Percentiles rank a stretch among this genome's conserved stretches.
Evolutionary conservation across 2,797 vertebrate species (phyloP).

Genomic region (Myotis planiceps): DNA sequence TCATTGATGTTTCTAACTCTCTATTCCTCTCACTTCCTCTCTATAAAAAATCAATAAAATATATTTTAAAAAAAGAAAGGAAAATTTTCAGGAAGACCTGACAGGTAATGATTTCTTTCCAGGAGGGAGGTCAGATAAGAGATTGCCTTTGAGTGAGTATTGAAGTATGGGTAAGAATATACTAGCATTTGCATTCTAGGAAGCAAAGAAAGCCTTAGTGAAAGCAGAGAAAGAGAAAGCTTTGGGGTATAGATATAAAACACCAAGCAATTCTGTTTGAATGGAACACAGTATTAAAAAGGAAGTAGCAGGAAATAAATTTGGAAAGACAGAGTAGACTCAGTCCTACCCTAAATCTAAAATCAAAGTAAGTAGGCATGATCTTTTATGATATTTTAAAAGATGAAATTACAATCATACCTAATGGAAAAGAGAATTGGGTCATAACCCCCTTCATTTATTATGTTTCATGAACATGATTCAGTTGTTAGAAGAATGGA

Average conservation of each 20-base stretch:
- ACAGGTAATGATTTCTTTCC: not conserved
- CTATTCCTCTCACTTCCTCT: too few relatives aligned
- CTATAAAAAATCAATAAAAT: too few relatives aligned
- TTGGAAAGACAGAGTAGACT: not conserved
- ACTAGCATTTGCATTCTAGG: too few relatives aligned
- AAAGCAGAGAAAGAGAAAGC: not conserved
- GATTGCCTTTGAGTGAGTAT: not conserved
- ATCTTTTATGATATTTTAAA: conserved; percentile 3
- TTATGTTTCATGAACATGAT: conserved; percentile 12
- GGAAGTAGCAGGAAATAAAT: conserved; percentile 33
- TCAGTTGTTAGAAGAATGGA: not conserved
- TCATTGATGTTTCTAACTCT: too few relatives aligned
- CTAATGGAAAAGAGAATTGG: conserved; percentile 12
- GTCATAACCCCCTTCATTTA: not conserved
- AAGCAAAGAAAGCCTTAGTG: not conserved
- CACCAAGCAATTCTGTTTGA: not conserved
- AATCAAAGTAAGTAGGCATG: not conserved
- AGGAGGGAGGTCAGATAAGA: not conserved
- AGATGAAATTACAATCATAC: conserved; percentile 45
- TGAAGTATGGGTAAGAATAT: not conserved
- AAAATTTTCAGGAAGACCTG: not conserved
- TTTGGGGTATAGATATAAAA: not conserved
- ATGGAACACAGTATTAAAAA: not conserved
- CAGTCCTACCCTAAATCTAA: not conserved
- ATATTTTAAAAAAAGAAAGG: not conserved